Evolutionary conservation across 2,797 vertebrate species (phyloP).

Genomic region (Esox masquinongy): DNA sequence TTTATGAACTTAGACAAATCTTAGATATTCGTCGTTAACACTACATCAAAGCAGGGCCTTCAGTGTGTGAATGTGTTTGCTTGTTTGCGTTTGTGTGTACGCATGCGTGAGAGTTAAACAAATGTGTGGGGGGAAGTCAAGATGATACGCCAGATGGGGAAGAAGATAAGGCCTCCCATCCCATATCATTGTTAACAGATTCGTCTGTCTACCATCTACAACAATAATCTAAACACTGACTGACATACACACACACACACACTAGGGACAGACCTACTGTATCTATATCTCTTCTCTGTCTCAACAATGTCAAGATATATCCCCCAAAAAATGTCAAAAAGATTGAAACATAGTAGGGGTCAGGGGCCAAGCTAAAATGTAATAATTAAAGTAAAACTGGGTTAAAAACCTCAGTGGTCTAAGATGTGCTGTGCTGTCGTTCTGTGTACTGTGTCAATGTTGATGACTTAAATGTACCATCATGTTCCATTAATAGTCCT

Average conservation of each 20-base stretch:
- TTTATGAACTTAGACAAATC: too few species aligned
- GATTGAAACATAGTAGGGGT: background rate
- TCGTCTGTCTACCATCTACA: background rate
- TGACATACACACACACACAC: background rate
- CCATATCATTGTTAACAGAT: too few species aligned
- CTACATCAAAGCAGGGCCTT: background rate
- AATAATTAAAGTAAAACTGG: too few species aligned
- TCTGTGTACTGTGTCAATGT: background rate
- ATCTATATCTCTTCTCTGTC: too few species aligned
- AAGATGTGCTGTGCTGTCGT: too few species aligned
- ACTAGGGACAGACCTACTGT: too few species aligned
- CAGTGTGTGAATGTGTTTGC: background rate
- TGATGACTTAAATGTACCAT: background rate
- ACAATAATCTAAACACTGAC: background rate
- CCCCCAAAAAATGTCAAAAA: background rate
- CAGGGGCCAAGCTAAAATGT: background rate
- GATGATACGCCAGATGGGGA: too few species aligned
- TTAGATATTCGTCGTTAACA: too few species aligned
- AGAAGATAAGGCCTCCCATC: too few species aligned
- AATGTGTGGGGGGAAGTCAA: conserved; percentile 7
- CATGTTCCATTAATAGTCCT: background rate
- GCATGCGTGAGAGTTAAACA: conserved; percentile 1
- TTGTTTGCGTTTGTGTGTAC: conserved; percentile 1
- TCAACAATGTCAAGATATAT: background rate
- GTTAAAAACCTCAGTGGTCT: too few species aligned